These are phyloP conservation scores for Tauraco erythrolophus DNA, from an alignment of 2,113 vertebrate genomes.

Conservation along the genomic window DNA sequence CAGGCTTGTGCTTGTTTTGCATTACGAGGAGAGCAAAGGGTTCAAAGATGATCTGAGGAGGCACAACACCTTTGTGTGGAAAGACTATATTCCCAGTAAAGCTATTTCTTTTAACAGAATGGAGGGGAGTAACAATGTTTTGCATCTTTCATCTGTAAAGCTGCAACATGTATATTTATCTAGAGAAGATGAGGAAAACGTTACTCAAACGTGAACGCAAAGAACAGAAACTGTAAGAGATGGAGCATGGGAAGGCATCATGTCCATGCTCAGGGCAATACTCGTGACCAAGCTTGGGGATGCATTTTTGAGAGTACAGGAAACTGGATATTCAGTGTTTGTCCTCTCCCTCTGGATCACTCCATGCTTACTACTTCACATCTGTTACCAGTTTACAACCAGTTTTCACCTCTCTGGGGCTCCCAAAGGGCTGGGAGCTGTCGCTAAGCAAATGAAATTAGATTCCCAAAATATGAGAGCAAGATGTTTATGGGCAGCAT, in stretches of 20 bases:
- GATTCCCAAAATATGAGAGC: background rate
- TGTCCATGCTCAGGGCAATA: background rate
- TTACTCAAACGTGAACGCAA: background rate
- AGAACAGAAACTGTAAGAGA: background rate
- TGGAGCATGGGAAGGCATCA: background rate
- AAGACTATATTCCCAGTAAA: background rate
- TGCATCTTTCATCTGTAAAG: background rate
- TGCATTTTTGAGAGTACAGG: background rate
- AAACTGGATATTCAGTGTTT: background rate
- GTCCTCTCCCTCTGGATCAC: background rate
- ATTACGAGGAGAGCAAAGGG: background rate
- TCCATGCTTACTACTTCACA: background rate
- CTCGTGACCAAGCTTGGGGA: background rate
- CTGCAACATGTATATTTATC: background rate
- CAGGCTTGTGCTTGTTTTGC: background rate
- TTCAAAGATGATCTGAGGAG: background rate
- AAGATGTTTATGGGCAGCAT: slow-evolving; percentile 26
- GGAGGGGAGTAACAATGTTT: fast-evolving
- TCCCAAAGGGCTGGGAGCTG: background rate
- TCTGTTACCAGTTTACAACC: background rate
- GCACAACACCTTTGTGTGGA: background rate
- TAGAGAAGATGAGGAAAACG: background rate
- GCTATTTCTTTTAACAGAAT: background rate
- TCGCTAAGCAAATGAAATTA: background rate
- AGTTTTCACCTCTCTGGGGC: background rate